These are phyloP conservation scores for Strigops habroptila DNA, from an alignment of 2,113 vertebrate species.

Conservation along the genomic window DNA sequence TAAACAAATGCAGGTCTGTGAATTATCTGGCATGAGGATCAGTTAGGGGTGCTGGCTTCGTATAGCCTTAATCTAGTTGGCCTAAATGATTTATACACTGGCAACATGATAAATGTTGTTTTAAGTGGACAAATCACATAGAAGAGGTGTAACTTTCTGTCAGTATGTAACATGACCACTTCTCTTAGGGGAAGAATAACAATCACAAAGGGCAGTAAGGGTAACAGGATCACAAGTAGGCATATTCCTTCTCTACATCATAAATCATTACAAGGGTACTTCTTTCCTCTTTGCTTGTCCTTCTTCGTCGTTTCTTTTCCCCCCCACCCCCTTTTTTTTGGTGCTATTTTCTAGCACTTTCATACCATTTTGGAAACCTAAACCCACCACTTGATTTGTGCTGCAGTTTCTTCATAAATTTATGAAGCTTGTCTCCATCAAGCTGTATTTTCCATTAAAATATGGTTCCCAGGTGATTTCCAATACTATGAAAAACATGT, in stretches of 20 bases:
- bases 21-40: conserved; percentile 64
- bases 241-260: conserved; percentile 60
- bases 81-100: conserved; percentile 77
- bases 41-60: conserved; percentile 54
- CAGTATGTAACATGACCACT: conserved; percentile 60
- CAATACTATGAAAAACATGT: conserved; percentile 77
- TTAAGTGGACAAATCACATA: conserved; percentile 68
- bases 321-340: background rate
- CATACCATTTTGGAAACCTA: conserved; percentile 65
- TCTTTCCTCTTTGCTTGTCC: background rate
- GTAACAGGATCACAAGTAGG: conserved; percentile 61
- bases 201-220: conserved; percentile 24
- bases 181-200: conserved; percentile 58
- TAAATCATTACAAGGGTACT: conserved; percentile 67
- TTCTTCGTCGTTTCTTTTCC: background rate
- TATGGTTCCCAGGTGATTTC: conserved; percentile 79
- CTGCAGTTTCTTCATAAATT: conserved; percentile 76
- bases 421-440: conserved; percentile 67
- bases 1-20: conserved; percentile 64
- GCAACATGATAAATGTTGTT: conserved; percentile 75
- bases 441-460: conserved; percentile 84
- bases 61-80: conserved; percentile 77
- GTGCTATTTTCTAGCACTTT: conserved; percentile 38
- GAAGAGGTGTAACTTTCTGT: conserved; percentile 71
- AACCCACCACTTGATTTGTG: conserved; percentile 74